A percentile compares a stretch with the other conserved stretches of the same genome.
phyloP scores from a whole-genome alignment of 2,888 invertebrate genomes.

The Xestoiulus laeticollis region DNA sequence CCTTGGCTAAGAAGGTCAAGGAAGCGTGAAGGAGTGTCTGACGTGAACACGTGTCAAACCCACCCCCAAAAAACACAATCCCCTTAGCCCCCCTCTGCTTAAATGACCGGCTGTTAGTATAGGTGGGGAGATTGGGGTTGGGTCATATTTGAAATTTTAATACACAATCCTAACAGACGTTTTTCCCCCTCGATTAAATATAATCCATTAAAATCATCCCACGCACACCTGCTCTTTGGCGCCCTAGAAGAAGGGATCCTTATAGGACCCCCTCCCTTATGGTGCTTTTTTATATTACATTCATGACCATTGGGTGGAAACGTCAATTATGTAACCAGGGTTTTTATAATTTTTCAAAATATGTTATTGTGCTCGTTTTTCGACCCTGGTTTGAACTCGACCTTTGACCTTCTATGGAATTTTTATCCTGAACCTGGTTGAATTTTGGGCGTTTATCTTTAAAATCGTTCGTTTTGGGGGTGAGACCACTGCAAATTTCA shows the following conservation, averaged over 20 bases:
- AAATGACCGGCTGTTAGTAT: conserved; percentile 10
- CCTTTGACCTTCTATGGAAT: conserved; percentile 10
- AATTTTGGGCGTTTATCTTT: conserved; percentile 24
- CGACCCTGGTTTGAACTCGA: conserved; percentile 26
- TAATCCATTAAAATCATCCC: conserved; percentile 45
- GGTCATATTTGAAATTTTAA: conserved; percentile 43
- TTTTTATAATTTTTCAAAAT: neutral
- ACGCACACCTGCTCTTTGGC: conserved; percentile 27
- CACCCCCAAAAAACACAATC: neutral
- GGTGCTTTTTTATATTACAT: neutral
- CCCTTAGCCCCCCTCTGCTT: neutral
- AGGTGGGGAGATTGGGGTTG: conserved; percentile 38
- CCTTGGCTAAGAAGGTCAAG: conserved; percentile 42
- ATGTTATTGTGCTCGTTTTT: neutral
- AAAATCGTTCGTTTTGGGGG: neutral
- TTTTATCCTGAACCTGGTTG: neutral
- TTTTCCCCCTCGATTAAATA: conserved; percentile 44
- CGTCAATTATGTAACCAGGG: conserved; percentile 17
- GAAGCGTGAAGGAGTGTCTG: conserved; percentile 35
- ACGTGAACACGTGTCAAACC: conserved; percentile 8
- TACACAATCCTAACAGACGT: conserved; percentile 29
- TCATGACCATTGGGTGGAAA: neutral
- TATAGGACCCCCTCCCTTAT: neutral
- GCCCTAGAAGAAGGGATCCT: neutral
- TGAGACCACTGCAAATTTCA: neutral